Evolutionary conservation across 2,113 vertebrate genomes (phyloP).

Genomic region (Corythaixoides concolor): DNA sequence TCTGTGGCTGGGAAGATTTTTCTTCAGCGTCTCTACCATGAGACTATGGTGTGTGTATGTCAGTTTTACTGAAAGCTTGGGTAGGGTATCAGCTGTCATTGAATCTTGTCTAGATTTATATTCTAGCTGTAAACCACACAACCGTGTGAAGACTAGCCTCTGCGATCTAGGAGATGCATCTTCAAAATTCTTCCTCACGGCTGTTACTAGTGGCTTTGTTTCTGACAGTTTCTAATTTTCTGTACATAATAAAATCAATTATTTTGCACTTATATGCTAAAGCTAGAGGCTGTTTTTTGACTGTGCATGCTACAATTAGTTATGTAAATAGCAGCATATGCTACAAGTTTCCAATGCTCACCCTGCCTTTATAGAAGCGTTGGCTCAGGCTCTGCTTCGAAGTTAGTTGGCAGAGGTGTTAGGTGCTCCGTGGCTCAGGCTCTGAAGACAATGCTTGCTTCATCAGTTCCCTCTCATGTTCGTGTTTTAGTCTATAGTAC

Average conservation of each 20-base stretch:
- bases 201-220: slow-evolving; percentile 62
- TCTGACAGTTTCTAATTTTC: slow-evolving; percentile 64
- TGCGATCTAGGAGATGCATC: slow-evolving; percentile 8
- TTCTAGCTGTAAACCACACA: slow-evolving; percentile 43
- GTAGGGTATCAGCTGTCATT: slow-evolving; percentile 48
- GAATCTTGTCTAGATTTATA: slow-evolving; percentile 40
- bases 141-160: slow-evolving; percentile 46
- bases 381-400: slow-evolving; percentile 59
- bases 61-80: slow-evolving; percentile 37
- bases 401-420: slow-evolving; percentile 63
- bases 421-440: slow-evolving; percentile 13
- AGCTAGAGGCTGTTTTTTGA: slow-evolving; percentile 71
- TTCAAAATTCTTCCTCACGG: slow-evolving; percentile 10
- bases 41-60: slow-evolving; percentile 16
- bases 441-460: slow-evolving; percentile 34
- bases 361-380: slow-evolving; percentile 50
- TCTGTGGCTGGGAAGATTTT: slow-evolving; percentile 19
- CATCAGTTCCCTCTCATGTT: neutral
- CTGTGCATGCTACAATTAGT: slow-evolving; percentile 67
- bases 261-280: slow-evolving; percentile 64
- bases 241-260: slow-evolving; percentile 63
- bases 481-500: neutral
- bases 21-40: neutral
- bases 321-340: slow-evolving; percentile 72
- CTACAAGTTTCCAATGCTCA: slow-evolving; percentile 62